phyloP scores from a whole-genome alignment of 2,113 vertebrate species.

The Gavialis gangeticus region DNA sequence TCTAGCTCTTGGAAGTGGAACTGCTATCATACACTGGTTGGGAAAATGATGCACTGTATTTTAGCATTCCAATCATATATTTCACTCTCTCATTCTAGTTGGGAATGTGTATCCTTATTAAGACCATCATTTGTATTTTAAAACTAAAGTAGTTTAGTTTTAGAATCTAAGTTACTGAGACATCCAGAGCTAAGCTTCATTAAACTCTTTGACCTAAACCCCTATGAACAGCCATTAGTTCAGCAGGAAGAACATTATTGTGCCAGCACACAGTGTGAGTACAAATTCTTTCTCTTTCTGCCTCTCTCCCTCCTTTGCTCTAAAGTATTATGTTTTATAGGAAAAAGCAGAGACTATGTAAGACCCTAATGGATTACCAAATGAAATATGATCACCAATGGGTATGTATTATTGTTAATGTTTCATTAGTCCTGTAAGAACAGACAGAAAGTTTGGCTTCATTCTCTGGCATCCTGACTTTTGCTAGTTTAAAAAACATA shows the following conservation, averaged over 20 bases:
- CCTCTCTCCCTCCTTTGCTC: background rate
- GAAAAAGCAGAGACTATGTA: slow-evolving; percentile 54
- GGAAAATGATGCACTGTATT: background rate
- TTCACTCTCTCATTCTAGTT: slow-evolving; percentile 17
- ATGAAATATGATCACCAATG: slow-evolving; percentile 55
- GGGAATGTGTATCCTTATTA: slow-evolving; percentile 37
- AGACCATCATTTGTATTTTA: slow-evolving; percentile 63
- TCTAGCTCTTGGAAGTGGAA: fast-evolving
- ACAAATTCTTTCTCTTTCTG: slow-evolving; percentile 55
- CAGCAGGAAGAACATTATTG: slow-evolving; percentile 70
- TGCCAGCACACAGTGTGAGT: slow-evolving; percentile 63
- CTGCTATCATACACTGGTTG: background rate
- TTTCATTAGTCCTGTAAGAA: slow-evolving; percentile 48
- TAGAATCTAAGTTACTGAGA: slow-evolving; percentile 63
- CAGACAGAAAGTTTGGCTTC: slow-evolving; percentile 29
- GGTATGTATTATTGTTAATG: slow-evolving; percentile 49
- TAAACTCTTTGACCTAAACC: slow-evolving; percentile 72
- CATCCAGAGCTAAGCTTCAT: slow-evolving; percentile 70
- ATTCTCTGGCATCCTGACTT: slow-evolving; percentile 1
- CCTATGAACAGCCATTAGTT: slow-evolving; percentile 63
- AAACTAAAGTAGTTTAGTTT: slow-evolving; percentile 57
- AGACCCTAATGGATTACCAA: slow-evolving; percentile 54
- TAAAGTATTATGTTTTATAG: slow-evolving; percentile 51
- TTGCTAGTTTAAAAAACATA: background rate
- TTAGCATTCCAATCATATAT: slow-evolving; percentile 38